Percentiles rank a stretch among this genome's conserved stretches.
Conservation (phyloP, 2,888 invertebrate species). For the Macrosoma leucophasiata region DNA sequence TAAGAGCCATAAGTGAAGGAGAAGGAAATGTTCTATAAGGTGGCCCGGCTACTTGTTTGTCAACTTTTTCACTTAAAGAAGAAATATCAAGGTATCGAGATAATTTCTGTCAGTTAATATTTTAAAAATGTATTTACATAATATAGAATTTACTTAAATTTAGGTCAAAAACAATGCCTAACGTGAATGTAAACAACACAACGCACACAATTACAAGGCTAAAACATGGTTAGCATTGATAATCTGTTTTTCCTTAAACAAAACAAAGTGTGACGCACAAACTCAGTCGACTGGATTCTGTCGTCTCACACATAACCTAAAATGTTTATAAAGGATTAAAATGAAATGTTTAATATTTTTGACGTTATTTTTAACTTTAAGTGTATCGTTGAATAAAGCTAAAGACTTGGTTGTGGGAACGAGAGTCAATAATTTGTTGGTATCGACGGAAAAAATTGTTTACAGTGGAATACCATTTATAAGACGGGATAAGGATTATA, state of each 20-base stretch:
- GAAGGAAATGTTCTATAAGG: too few species aligned
- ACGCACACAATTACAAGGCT: conserved; percentile 34
- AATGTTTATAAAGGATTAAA: conserved; percentile 24
- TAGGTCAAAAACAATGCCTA: too few species aligned
- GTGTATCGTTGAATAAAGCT: conserved; percentile 40
- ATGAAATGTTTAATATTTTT: conserved; percentile 43
- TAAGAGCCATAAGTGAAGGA: too few species aligned
- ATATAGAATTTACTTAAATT: too few species aligned
- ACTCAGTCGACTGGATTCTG: conserved; percentile 26
- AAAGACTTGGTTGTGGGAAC: conserved; percentile 55
- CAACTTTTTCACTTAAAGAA: too few species aligned
- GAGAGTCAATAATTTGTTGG: conserved; percentile 53
- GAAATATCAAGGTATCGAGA: too few species aligned
- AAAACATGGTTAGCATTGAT: conserved; percentile 36
- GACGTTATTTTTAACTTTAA: conserved; percentile 38
- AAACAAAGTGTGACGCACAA: conserved; percentile 18
- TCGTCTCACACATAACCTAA: conserved; percentile 15
- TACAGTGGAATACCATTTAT: conserved; percentile 43
- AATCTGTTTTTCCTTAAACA: conserved; percentile 35
- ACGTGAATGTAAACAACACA: conserved; percentile 11
- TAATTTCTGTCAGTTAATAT: too few species aligned
- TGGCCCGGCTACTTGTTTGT: too few species aligned
- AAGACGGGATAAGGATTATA: conserved; percentile 56
- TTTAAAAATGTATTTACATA: too few species aligned
- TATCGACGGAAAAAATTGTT: conserved; percentile 55